Percentiles rank a stretch among this genome's conserved stretches.
phyloP scores from a whole-genome alignment of 2,888 invertebrate species.

The Cataglyphis albicans region DNA sequence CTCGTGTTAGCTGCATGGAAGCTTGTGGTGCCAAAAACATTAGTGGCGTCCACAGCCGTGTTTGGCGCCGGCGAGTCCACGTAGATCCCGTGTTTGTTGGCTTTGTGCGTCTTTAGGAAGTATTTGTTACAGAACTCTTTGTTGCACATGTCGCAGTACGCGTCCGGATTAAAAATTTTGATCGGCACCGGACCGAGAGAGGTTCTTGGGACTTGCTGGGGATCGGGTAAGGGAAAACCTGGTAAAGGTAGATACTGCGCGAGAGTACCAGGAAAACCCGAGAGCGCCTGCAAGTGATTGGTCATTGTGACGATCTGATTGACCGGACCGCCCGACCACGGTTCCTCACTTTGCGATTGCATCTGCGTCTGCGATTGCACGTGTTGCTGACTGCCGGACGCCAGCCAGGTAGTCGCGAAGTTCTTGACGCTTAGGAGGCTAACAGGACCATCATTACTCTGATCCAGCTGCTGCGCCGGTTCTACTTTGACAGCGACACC shows the following conservation, averaged over 20 bases:
- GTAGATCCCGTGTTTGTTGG: constrained; percentile 98
- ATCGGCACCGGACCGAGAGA: constrained; percentile 87
- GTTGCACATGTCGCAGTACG: constrained; percentile 98
- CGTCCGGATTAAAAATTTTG: constrained; percentile 98
- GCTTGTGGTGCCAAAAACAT: constrained; percentile 13
- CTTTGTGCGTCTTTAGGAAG: constrained; percentile 98
- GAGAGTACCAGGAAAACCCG: constrained; percentile 79
- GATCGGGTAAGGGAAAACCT: constrained; percentile 87
- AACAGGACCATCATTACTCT: constrained; percentile 80
- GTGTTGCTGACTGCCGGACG: constrained; percentile 71
- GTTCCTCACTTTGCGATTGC: constrained; percentile 75
- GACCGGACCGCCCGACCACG: constrained; percentile 64
- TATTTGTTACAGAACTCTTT: constrained; percentile 99
- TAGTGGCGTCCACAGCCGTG: constrained; percentile 76
- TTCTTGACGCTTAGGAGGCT: constrained; percentile 83
- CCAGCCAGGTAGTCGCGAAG: constrained; percentile 81
- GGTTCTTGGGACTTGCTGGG: constrained; percentile 85
- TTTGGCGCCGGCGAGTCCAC: constrained; percentile 87
- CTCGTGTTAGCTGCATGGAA: constrained; percentile 54
- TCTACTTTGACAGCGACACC: constrained; percentile 71
- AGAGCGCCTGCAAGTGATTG: constrained; percentile 80
- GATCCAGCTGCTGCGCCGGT: constrained; percentile 76
- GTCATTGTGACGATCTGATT: constrained; percentile 67
- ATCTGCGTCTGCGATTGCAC: constrained; percentile 74
- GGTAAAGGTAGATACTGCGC: constrained; percentile 86